Evolutionary conservation across 1,140 invertebrate genomes (phyloP), one percentile per base, ranked within the genome.

Genomic region (Planococcus citri): DNA sequence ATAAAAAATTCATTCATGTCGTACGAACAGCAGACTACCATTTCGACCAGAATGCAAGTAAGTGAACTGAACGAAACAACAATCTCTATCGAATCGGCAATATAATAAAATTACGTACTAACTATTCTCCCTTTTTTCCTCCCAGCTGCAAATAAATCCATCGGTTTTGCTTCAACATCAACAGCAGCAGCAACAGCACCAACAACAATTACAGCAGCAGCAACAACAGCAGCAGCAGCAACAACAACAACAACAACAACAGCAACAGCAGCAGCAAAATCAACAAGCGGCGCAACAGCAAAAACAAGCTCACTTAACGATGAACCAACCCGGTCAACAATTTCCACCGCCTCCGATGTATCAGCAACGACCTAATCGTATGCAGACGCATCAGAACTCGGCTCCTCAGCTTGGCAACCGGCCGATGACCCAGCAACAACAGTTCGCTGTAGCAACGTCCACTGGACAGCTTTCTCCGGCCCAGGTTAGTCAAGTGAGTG

Each of bases 1-100:
- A 96, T 96, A 75, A 90, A 93, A 75, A 87, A 91, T 77, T 90
- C 90, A 75, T 81, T 97, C 71, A 95, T 95, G 91, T 88, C 87
- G 73, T 87, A 82, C 74, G 85, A 86, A 20, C 60, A 64, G 33
- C 33, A 37, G 17, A 51, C 41, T 6, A 20, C 41, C 2, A 51
- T 51, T 51, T 51, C 41, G 6, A n/a, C 12, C 17, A 51, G 41
- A 51, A 51, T n/a, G 41, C 41, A 9, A 6, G 41, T 51, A n/a
- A 14, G 41, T 51, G 41, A 17, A 51, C 2, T 17, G n/a, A n/a
- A n/a, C n/a, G n/a, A n/a, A n/a, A n/a, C n/a, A n/a, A 51, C 3
- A 51, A 17, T 51, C 41, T 2, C 4, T 51, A n/a, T 9, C n/a
- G 41, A 37, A 37, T 51, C 29, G 12, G 3, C 29, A 12, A 33